Percentiles rank a stretch among this genome's conserved stretches.
Conservation (phyloP, 2,888 invertebrate genomes). For the Ypsolopha sequella region DNA sequence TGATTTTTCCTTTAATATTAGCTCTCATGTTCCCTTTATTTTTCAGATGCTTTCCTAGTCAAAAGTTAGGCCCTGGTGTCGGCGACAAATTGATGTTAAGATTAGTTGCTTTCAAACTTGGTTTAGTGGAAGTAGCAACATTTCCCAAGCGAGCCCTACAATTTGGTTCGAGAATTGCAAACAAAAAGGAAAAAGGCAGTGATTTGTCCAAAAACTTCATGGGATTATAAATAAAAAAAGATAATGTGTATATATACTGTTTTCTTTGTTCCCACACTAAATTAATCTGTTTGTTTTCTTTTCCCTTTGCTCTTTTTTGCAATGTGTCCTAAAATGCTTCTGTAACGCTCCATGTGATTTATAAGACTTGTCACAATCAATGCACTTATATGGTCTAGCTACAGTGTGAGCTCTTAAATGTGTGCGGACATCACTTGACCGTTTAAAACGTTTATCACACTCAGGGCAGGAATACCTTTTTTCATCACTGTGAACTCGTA, state of each 20-base stretch:
- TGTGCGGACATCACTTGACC: slow-evolving; percentile 21
- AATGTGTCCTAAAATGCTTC: slow-evolving; percentile 20
- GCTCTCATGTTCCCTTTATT: slow-evolving; percentile 2
- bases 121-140: slow-evolving; percentile 72
- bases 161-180: slow-evolving; percentile 96
- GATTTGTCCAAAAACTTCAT: slow-evolving; percentile 73
- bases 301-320: slow-evolving; percentile 10
- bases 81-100: slow-evolving; percentile 96
- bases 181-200: slow-evolving; percentile 88
- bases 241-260: neutral
- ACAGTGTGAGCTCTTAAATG: slow-evolving; percentile 29
- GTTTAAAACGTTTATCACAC: slow-evolving; percentile 24
- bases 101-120: slow-evolving; percentile 76
- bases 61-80: slow-evolving; percentile 76
- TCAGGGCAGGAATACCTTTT: slow-evolving; percentile 22
- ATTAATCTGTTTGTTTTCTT: neutral
- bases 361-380: slow-evolving; percentile 21
- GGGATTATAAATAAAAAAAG: slow-evolving; percentile 3
- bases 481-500: slow-evolving; percentile 26
- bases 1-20: too few relatives aligned
- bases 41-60: slow-evolving; percentile 70
- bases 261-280: slow-evolving; percentile 1
- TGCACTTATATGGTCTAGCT: slow-evolving; percentile 20
- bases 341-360: slow-evolving; percentile 23
- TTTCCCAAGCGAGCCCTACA: slow-evolving; percentile 95